Evolutionary conservation across 1,140 invertebrate genomes (phyloP).

Genomic region (Hormaphis cornu): DNA sequence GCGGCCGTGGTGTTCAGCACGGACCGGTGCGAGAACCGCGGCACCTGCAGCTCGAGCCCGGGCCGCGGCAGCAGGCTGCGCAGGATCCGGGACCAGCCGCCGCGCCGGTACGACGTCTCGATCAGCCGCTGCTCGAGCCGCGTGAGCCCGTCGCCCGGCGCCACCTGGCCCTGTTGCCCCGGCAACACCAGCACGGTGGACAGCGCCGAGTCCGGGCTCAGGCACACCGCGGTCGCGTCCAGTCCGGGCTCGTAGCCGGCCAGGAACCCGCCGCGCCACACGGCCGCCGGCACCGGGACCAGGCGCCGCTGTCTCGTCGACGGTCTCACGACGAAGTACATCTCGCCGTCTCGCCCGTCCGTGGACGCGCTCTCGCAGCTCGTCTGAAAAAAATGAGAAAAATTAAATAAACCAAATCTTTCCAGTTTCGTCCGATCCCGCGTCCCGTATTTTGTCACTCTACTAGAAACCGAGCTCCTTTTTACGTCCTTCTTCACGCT

Average conservation of each 20-base stretch:
- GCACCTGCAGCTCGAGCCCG: constrained; percentile 66
- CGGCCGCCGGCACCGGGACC: constrained; percentile 68
- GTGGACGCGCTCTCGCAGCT: constrained; percentile 60
- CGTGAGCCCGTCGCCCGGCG: constrained; percentile 64
- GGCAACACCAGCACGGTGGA: constrained; percentile 71
- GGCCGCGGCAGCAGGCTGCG: constrained; percentile 59
- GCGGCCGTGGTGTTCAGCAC: constrained; percentile 66
- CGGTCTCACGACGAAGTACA: constrained; percentile 72
- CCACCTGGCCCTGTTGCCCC: constrained; percentile 59
- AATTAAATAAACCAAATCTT: too few relatives aligned
- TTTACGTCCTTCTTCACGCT: too few relatives aligned
- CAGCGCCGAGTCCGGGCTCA: constrained; percentile 59
- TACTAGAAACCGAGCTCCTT: background rate
- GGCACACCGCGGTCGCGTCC: constrained; percentile 67
- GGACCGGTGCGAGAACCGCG: constrained; percentile 70
- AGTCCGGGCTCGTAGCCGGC: constrained; percentile 71
- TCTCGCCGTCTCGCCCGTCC: constrained; percentile 64
- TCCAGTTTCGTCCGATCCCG: too few relatives aligned
- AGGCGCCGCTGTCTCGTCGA: constrained; percentile 64
- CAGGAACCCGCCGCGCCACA: constrained; percentile 62
- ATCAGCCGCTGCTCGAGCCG: constrained; percentile 58
- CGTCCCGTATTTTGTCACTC: background rate
- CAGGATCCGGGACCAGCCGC: constrained; percentile 62
- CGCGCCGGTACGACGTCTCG: constrained; percentile 53
- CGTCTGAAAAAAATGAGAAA: constrained; percentile 49